Conservation (phyloP, 2,888 invertebrate species). For the Apotomis betuletana region DNA sequence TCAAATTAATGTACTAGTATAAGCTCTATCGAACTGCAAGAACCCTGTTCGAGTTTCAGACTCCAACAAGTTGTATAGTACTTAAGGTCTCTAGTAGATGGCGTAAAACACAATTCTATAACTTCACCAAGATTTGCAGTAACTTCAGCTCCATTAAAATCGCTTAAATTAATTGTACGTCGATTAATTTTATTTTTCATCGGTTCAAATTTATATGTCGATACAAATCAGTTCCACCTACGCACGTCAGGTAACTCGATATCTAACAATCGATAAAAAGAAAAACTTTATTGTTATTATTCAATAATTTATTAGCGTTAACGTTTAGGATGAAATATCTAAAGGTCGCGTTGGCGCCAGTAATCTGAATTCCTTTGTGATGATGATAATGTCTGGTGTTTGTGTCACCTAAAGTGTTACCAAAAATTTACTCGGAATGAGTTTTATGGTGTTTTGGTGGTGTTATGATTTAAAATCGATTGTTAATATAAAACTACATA, state of each 20-base stretch:
- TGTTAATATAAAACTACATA: too few relatives aligned
- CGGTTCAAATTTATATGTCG: constrained; percentile 8
- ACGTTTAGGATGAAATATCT: constrained; percentile 31
- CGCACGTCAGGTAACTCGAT: constrained; percentile 32
- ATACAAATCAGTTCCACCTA: constrained; percentile 32
- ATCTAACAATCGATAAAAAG: constrained; percentile 35
- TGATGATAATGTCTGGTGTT: constrained; percentile 49
- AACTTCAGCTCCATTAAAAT: background rate
- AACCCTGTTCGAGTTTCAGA: background rate
- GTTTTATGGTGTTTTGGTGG: too few relatives aligned
- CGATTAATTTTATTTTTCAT: constrained; percentile 1
- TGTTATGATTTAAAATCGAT: too few relatives aligned
- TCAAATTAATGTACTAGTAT: background rate
- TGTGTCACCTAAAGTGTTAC: background rate
- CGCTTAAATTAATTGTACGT: background rate
- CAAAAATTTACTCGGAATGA: too few relatives aligned
- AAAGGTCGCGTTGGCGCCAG: constrained; percentile 63
- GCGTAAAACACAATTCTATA: background rate
- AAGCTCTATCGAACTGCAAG: background rate
- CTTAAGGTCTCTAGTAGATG: constrained; percentile 3
- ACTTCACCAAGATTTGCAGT: background rate
- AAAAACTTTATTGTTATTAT: constrained; percentile 39
- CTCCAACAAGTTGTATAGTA: background rate
- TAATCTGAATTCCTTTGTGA: constrained; percentile 56
- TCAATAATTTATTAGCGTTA: constrained; percentile 34